Conservation (phyloP, 2,797 vertebrate species). For the Protonibea diacanthus region DNA sequence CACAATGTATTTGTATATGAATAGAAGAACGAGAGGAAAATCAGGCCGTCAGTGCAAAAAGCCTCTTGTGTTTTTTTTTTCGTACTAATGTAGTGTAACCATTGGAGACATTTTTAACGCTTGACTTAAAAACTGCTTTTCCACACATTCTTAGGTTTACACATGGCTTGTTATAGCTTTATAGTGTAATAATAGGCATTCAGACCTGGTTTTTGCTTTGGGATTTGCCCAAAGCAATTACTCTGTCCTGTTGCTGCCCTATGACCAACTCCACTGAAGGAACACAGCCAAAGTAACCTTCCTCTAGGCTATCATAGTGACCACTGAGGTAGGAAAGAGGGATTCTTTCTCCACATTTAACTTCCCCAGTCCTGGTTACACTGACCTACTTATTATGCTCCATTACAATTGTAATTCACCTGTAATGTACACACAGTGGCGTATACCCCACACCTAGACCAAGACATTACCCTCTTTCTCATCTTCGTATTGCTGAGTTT, state of each 20-base stretch:
- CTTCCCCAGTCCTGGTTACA: slow-evolving; percentile 7
- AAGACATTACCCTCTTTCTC: background rate
- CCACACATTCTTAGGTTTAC: background rate
- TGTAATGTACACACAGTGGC: background rate
- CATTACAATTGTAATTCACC: background rate
- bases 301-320: background rate
- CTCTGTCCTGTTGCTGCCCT: slow-evolving; percentile 3
- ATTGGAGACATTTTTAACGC: background rate
- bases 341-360: background rate
- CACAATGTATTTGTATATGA: background rate
- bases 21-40: background rate
- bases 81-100: background rate
- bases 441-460: background rate
- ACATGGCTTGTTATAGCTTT: background rate
- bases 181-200: slow-evolving; percentile 16
- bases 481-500: slow-evolving; percentile 16
- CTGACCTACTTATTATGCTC: background rate
- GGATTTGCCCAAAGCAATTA: slow-evolving; percentile 32
- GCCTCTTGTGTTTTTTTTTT: background rate
- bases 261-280: slow-evolving; percentile 11
- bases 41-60: background rate
- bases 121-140: background rate
- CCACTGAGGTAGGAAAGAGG: background rate
- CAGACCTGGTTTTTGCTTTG: background rate
- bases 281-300: slow-evolving; percentile 23